These are phyloP conservation scores for Acromyrmex charruanus DNA, from an alignment of 1,140 invertebrate species.

Conservation along the genomic window DNA sequence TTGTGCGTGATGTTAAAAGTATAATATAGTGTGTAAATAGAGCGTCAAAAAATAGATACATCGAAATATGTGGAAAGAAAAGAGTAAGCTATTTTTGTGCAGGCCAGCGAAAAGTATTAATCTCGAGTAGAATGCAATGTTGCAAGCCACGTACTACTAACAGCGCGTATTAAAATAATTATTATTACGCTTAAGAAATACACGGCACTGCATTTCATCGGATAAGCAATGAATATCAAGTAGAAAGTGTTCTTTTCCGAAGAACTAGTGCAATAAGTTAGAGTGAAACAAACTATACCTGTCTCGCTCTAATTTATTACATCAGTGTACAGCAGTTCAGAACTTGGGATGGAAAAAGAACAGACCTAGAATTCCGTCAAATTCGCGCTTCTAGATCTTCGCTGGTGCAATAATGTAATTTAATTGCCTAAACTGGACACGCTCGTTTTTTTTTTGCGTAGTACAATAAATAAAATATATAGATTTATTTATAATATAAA, in stretches of 20 bases:
- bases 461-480: slow-evolving; percentile 82
- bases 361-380: background rate
- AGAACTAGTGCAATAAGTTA: no score
- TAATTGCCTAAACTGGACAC: background rate
- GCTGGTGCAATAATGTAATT: slow-evolving; percentile 2
- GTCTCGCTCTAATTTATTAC: no score
- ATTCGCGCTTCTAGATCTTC: background rate
- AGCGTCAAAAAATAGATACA: slow-evolving; percentile 59
- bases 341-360: no score
- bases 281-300: no score
- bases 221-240: slow-evolving; percentile 48
- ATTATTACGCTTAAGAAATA: slow-evolving; percentile 47
- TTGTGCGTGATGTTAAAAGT: slow-evolving; percentile 35
- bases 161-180: slow-evolving; percentile 26
- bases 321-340: no score
- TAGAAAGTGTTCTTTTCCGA: background rate
- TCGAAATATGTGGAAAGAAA: slow-evolving; percentile 25
- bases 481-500: slow-evolving; percentile 72
- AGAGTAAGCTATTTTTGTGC: slow-evolving; percentile 45
- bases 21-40: slow-evolving; percentile 45
- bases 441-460: slow-evolving; percentile 67
- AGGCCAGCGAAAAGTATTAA: slow-evolving; percentile 57
- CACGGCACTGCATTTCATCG: slow-evolving; percentile 36
- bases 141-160: slow-evolving; percentile 34
- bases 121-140: slow-evolving; percentile 33